These are phyloP conservation scores for Eublepharis macularius DNA, from an alignment of 2,113 vertebrate species.

Conservation along the genomic window DNA sequence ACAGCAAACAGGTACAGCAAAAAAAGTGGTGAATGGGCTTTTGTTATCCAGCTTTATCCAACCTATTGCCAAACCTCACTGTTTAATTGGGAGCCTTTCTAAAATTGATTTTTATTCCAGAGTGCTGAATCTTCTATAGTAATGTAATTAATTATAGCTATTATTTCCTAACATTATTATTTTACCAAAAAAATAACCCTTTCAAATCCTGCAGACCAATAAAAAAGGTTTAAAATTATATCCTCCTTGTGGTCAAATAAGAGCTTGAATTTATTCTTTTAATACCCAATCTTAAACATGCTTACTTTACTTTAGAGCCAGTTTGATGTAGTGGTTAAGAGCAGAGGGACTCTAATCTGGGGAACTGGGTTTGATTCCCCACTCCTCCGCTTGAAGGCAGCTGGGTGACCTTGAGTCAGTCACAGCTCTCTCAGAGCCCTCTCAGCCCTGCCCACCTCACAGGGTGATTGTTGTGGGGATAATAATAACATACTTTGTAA, in stretches of 20 bases:
- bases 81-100: conserved; percentile 4
- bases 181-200: neutral
- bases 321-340: too few species aligned
- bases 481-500: too few species aligned
- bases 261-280: neutral
- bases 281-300: neutral
- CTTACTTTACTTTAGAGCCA: too few species aligned
- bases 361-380: too few species aligned
- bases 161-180: neutral
- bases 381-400: too few species aligned
- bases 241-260: neutral
- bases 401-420: too few species aligned
- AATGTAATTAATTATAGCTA: neutral
- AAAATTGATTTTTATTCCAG: neutral
- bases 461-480: too few species aligned
- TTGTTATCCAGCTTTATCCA: neutral
- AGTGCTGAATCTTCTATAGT: neutral
- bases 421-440: too few species aligned
- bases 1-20: neutral
- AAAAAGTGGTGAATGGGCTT: neutral
- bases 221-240: neutral
- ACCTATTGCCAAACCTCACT: conserved; percentile 8
- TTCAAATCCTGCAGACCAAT: neutral
- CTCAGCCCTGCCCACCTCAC: too few species aligned
- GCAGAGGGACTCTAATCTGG: too few species aligned